Evolutionary conservation across 1,140 invertebrate genomes (phyloP), one percentile per base, ranked within the genome.

Genomic region (Chrysoperla carnea): DNA sequence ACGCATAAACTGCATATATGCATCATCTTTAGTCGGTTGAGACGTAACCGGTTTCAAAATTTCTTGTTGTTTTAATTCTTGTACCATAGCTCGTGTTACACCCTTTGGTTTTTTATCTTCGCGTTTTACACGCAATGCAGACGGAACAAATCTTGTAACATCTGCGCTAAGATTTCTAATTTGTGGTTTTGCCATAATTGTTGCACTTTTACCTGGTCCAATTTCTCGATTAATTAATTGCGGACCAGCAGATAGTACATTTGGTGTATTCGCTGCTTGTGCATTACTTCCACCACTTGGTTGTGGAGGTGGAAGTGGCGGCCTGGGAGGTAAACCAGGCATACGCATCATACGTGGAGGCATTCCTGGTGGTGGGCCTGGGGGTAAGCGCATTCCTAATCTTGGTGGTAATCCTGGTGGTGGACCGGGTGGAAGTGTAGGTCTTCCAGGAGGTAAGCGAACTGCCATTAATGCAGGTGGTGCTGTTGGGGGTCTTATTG

Each of bases 1-100:
- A 62, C 84, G 81, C 91, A 98, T 96, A 61, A 98, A 98, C 58
- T 92, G 87, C 66, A 90, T 81, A 55, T 98, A 98, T 29, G 92
- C 93, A 59, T 97, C 92, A 57, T 97, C 93, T 60, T 97, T 97
- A 31, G 84, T 94, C 33, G 76, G 77, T 49, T 69, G 66, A 53
- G 42, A 37, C 49, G 43, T 29, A 33, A 29, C 6, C 46, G 31
- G 29, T 40, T 40, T 37, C 43, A 33, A 42, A 37, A 56, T 47
- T 39, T 63, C 55, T 49, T 63, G 63, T 39, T 64, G 60, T 44
- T 59, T 61, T 37, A 57, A 47, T 52, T 62, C 58, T 15, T 58
- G 44, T 29, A 56, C 53, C 23, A 60, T 44, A 8, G 53, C 50
- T 31, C 55, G 52, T 8, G 52, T 52, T 36, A 52, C 50, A 29